Conservation (phyloP, 1,140 invertebrate genomes). For the Aphidius ervi region DNA sequence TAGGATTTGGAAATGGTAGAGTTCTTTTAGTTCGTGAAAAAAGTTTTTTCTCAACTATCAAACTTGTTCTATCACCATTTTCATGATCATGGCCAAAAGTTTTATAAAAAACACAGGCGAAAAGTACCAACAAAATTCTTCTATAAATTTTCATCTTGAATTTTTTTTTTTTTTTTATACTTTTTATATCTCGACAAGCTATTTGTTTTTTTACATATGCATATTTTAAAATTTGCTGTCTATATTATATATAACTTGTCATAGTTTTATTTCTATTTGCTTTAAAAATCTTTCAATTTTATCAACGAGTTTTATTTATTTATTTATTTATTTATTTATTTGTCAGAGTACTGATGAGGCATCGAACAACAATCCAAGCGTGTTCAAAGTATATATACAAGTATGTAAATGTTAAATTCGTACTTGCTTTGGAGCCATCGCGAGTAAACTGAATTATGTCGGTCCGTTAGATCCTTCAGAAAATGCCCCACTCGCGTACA, state of each 20-base stretch:
- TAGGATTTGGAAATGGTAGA: constrained; percentile 36
- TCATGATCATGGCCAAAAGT: constrained; percentile 18
- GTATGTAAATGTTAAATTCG: constrained; percentile 17
- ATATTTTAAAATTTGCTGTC: neutral
- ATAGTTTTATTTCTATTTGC: no score
- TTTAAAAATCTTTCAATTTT: no score
- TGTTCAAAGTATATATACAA: neutral
- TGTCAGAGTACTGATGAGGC: constrained; percentile 9
- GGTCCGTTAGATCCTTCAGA: constrained; percentile 24
- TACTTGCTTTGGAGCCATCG: constrained; percentile 6
- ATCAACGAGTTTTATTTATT: no score
- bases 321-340: neutral
- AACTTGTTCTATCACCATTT: constrained; percentile 8
- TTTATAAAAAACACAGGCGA: constrained; percentile 5
- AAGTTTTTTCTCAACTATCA: constrained; percentile 10
- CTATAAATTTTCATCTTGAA: constrained; percentile 2
- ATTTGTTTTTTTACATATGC: neutral
- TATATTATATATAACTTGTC: no score
- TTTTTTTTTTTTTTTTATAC: neutral
- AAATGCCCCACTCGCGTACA: neutral
- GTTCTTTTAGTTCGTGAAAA: constrained; percentile 31
- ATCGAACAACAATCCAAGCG: neutral
- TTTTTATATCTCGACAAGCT: neutral
- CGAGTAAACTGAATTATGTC: constrained; percentile 28
- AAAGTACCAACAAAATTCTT: constrained; percentile 14